Percentiles rank a stretch among this genome's conserved stretches.
Conservation (phyloP, 2,888 invertebrate genomes). For the Beris chalybata region DNA sequence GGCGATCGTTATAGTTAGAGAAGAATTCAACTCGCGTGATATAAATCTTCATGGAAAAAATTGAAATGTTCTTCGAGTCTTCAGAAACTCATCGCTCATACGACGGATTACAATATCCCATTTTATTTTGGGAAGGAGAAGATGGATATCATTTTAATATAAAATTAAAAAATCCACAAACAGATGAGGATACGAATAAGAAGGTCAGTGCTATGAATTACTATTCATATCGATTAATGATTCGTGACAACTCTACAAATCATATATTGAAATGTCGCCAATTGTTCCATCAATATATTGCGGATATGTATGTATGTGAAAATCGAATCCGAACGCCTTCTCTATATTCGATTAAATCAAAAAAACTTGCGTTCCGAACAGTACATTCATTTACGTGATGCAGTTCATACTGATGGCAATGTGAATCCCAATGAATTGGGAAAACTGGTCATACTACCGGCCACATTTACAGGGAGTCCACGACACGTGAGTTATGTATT, state of each 20-base stretch:
- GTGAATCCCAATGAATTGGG: conserved; percentile 40
- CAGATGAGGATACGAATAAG: conserved; percentile 17
- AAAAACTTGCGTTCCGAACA: background rate
- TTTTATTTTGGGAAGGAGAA: conserved; percentile 27
- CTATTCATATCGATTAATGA: conserved; percentile 33
- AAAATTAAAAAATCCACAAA: conserved; percentile 22
- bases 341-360: conserved; percentile 20
- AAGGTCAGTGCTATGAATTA: conserved; percentile 30
- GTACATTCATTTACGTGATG: conserved; percentile 46
- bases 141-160: conserved; percentile 30
- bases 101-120: conserved; percentile 46
- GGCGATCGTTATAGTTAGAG: conserved; percentile 42
- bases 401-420: conserved; percentile 44
- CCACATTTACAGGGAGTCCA: conserved; percentile 20
- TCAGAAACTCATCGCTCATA: conserved; percentile 42
- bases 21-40: conserved; percentile 41
- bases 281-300: conserved; percentile 2
- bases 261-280: too few relatives aligned
- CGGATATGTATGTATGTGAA: conserved; percentile 7
- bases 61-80: conserved; percentile 40
- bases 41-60: conserved; percentile 42
- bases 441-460: conserved; percentile 14
- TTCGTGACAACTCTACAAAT: background rate
- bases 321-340: conserved; percentile 15
- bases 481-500: too few relatives aligned